Conservation (phyloP, 2,888 invertebrate genomes). For the Drosophila phalerata region DNA sequence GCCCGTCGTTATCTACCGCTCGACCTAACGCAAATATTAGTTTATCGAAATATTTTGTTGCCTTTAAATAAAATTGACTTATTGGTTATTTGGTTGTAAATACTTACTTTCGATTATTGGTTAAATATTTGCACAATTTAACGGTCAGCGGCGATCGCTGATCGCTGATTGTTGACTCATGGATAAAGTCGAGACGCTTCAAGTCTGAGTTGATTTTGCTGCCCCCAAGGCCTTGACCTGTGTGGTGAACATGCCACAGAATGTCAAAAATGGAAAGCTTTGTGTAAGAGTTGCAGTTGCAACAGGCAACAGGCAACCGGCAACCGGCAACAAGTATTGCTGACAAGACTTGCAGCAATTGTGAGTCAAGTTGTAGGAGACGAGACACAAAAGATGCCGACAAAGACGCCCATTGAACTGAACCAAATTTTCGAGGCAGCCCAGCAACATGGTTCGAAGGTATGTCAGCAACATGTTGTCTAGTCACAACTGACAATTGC, state of each 20-base stretch:
- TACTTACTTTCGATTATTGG: slow-evolving; percentile 72
- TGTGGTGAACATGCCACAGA: slow-evolving; percentile 26
- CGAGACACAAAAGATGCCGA: slow-evolving; percentile 57
- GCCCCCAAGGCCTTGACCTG: slow-evolving; percentile 62
- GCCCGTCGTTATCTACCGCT: slow-evolving; percentile 44
- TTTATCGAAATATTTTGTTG: slow-evolving; percentile 54
- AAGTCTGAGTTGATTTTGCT: slow-evolving; percentile 26
- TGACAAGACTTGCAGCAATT: slow-evolving; percentile 22
- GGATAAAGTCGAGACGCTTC: slow-evolving; percentile 30
- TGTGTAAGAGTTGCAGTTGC: background rate
- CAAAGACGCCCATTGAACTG: slow-evolving; percentile 48
- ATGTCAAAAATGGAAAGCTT: slow-evolving; percentile 52
- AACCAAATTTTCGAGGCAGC: slow-evolving; percentile 62
- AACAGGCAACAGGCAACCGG: background rate
- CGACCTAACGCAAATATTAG: slow-evolving; percentile 61
- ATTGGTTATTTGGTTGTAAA: slow-evolving; percentile 40
- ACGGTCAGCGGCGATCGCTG: slow-evolving; percentile 62
- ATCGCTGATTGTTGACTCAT: slow-evolving; percentile 33
- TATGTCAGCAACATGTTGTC: slow-evolving; percentile 67
- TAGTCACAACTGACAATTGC: slow-evolving; percentile 58
- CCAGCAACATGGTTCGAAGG: slow-evolving; percentile 44
- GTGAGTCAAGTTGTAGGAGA: slow-evolving; percentile 59
- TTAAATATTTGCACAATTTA: slow-evolving; percentile 73
- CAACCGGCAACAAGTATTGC: background rate
- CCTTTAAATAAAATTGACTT: slow-evolving; percentile 21